Evolutionary conservation across 2,888 invertebrate species (phyloP).

Genomic region (Macaria liturata): DNA sequence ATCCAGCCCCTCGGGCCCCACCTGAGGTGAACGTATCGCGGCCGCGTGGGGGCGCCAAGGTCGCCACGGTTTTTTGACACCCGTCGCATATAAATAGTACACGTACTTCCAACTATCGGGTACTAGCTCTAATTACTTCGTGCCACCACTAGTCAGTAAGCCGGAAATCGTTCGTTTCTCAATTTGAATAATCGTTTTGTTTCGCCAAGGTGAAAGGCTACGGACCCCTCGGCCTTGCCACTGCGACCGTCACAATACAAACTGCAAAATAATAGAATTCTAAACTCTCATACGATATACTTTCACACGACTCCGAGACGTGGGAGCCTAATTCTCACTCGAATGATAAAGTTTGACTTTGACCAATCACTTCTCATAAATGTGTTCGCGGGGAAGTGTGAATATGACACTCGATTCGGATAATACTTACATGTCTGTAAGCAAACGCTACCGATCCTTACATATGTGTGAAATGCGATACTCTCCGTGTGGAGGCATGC

Average conservation of each 20-base stretch:
- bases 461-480: constrained; percentile 67
- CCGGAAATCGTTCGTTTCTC: constrained; percentile 76
- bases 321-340: constrained; percentile 9
- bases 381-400: constrained; percentile 27
- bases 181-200: constrained; percentile 64
- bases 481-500: constrained; percentile 57
- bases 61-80: constrained; percentile 81
- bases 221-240: constrained; percentile 52
- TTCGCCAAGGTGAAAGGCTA: constrained; percentile 62
- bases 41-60: constrained; percentile 80
- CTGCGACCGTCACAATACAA: constrained; percentile 31
- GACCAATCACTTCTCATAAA: constrained; percentile 31
- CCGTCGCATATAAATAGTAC: constrained; percentile 70
- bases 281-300: constrained; percentile 15
- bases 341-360: constrained; percentile 25
- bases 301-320: constrained; percentile 21
- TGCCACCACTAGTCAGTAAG: constrained; percentile 52
- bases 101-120: constrained; percentile 55
- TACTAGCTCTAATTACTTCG: constrained; percentile 62
- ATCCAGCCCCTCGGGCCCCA: constrained; percentile 68
- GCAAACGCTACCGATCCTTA: constrained; percentile 45
- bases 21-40: constrained; percentile 79
- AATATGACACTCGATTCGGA: constrained; percentile 41
- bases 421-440: constrained; percentile 37
- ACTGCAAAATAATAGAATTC: constrained; percentile 26